Evolutionary conservation across 2,888 invertebrate species (phyloP), one percentile per base, ranked within the genome.

Genomic region (Hypomecis punctinalis): DNA sequence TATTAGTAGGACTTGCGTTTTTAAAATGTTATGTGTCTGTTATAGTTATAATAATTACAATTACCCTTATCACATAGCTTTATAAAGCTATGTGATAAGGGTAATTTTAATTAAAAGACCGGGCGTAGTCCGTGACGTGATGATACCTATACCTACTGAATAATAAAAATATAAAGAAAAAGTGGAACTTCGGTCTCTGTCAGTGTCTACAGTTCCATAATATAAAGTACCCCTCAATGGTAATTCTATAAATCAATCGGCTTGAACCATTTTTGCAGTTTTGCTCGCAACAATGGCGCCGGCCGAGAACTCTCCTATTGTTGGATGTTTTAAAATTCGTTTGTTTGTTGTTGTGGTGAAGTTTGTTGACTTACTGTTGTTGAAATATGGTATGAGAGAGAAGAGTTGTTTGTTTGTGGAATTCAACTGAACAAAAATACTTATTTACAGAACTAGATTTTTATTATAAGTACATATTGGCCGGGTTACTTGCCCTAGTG

Each of bases 161-260:
- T 23, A 23, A 23, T 23, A 23, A 5, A n/a, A 40, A 40, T 40
- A 7, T 40, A 40, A 40, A 23, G 23, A 47, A 35, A 61, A 40
- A n/a, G 37, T 0, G 1, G 10, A 43, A 58, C 13, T 48, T 52
- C 11, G 10, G 1, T 11, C 11, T 33, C 61, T 66, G 61, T 35
- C 42, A 49, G 0, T 13, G 0, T 42, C 43, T 58, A 55, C n/a
- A 60, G 6, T 8, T 51, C 36, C 43, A 47, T 61, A 69, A 65
- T 75, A 43, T 48, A 35, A 57, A 56, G 60, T 43, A 61, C 55
- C 51, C 79, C 75, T 79, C 80, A 72, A 82, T 82, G 79, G 82
- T 85, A 84, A 86, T 85, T 84, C 85, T 82, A 86, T 86, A 86
- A 87, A 87, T 87, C 87, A 87, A 85, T 86, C 83, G 79, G 68